These are phyloP conservation scores for Dendrolimus pini DNA, from an alignment of 2,888 invertebrate genomes.

Conservation along the genomic window DNA sequence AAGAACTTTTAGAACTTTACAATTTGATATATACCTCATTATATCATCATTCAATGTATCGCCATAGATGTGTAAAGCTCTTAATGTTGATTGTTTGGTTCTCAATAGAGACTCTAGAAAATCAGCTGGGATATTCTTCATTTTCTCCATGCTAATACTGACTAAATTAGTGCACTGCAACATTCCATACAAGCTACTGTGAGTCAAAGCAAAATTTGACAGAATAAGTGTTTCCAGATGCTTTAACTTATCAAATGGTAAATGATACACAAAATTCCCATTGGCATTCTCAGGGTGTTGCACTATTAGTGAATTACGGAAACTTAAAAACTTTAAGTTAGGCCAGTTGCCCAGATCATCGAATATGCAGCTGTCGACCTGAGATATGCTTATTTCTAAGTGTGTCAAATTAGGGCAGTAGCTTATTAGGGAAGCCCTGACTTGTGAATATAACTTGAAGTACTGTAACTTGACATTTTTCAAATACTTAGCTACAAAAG, in stretches of 20 bases:
- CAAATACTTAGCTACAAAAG: conserved; percentile 69
- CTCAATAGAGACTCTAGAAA: conserved; percentile 63
- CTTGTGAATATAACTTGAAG: conserved; percentile 72
- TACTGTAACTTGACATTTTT: conserved; percentile 74
- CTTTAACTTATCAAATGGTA: conserved; percentile 67
- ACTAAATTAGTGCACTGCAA: conserved; percentile 62
- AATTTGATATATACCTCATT: conserved; percentile 59
- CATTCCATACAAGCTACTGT: conserved; percentile 65
- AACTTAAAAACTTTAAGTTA: conserved; percentile 68
- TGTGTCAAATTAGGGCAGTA: conserved; percentile 72
- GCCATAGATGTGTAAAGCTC: conserved; percentile 67
- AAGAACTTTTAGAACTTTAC: conserved; percentile 55
- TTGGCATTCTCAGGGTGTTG: conserved; percentile 62
- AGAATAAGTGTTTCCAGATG: conserved; percentile 61
- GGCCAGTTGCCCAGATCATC: conserved; percentile 70
- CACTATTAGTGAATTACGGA: conserved; percentile 69
- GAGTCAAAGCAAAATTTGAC: conserved; percentile 70
- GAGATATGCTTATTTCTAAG: conserved; percentile 74
- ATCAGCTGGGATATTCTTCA: conserved; percentile 71
- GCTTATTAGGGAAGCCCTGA: conserved; percentile 64
- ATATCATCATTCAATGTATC: conserved; percentile 72
- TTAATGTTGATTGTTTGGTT: conserved; percentile 54
- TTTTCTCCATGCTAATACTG: conserved; percentile 73
- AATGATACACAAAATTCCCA: conserved; percentile 67
- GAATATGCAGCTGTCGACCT: conserved; percentile 72